Evolutionary conservation across 64 coral and sea anemone species (phyloP).

Genomic region (Acropora yongei): DNA sequence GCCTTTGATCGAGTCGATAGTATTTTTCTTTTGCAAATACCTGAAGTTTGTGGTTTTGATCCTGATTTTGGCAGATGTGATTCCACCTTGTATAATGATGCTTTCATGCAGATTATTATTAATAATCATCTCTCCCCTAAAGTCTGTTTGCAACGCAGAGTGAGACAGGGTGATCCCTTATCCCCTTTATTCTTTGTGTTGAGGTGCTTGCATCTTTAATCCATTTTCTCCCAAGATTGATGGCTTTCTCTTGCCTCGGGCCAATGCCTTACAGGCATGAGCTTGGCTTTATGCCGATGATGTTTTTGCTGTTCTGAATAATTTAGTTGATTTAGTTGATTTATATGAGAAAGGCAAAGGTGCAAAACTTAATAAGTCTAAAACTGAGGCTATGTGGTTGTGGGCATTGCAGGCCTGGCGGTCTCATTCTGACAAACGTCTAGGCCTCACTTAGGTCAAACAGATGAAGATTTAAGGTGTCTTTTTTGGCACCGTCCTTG

Average conservation of each 20-base stretch:
- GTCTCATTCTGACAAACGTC: neutral
- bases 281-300: neutral
- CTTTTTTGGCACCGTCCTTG: neutral
- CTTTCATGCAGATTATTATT: neutral
- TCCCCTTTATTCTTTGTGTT: neutral
- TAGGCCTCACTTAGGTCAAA: neutral
- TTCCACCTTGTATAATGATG: neutral
- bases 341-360: neutral
- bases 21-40: neutral
- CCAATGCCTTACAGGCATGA: neutral
- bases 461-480: conserved; percentile 16
- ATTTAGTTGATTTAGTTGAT: neutral
- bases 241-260: neutral
- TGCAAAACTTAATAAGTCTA: neutral
- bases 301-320: neutral
- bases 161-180: too few relatives aligned
- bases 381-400: conserved; percentile 40
- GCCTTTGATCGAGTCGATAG: conserved; percentile 25
- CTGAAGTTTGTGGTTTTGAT: too few relatives aligned
- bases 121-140: neutral
- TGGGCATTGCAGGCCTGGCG: neutral
- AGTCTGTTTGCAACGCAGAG: too few relatives aligned
- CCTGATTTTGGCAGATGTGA: neutral
- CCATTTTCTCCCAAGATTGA: neutral
- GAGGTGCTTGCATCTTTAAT: neutral